phyloP scores from a whole-genome alignment of 2,888 invertebrate genomes.

The Ormia ochracea region DNA sequence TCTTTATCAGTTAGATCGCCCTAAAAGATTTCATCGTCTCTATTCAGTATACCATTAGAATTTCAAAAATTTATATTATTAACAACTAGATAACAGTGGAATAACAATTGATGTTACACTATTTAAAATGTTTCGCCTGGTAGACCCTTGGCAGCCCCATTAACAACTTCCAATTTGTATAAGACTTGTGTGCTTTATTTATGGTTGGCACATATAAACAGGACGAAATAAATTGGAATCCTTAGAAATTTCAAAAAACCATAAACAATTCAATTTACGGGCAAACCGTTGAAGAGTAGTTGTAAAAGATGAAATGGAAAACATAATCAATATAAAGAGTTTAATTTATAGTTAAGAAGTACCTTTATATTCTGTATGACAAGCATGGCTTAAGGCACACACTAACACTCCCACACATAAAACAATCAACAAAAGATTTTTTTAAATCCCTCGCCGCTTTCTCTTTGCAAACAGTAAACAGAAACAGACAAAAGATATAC shows the following conservation, averaged over 20 bases:
- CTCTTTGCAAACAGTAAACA: background rate
- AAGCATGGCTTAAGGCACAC: too few relatives aligned
- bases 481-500: background rate
- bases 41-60: too few relatives aligned
- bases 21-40: too few relatives aligned
- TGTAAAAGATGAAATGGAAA: conserved; percentile 12
- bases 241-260: conserved; percentile 27
- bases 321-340: background rate
- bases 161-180: too few relatives aligned
- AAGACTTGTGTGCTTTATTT: background rate
- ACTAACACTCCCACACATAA: conserved; percentile 9
- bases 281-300: background rate
- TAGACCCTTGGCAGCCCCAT: too few relatives aligned
- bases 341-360: background rate
- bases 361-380: background rate
- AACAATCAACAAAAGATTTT: conserved; percentile 40
- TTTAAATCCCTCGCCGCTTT: background rate
- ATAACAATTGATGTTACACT: too few relatives aligned
- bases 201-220: too few relatives aligned
- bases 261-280: conserved; percentile 32
- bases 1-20: background rate
- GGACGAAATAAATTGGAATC: conserved; percentile 15
- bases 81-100: too few relatives aligned
- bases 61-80: too few relatives aligned
- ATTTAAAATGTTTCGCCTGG: too few relatives aligned